Percentiles rank a stretch among this genome's conserved stretches.
phyloP scores from a whole-genome alignment of 2,888 invertebrate genomes.

The Philereme transversata region DNA sequence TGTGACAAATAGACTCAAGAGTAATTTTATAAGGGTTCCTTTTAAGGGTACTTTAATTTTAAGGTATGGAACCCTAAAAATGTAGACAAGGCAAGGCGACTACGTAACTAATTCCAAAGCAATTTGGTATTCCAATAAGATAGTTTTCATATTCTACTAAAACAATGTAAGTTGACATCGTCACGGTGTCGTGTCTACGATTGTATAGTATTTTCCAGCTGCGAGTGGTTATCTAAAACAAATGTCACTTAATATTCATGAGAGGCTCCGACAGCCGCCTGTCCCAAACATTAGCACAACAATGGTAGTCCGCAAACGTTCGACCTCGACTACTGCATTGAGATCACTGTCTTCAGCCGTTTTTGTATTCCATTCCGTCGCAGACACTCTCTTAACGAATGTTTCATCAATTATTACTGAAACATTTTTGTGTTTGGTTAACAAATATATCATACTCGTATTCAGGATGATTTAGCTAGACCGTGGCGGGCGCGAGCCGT shows the following conservation, averaged over 20 bases:
- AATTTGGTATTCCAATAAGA: conserved; percentile 7
- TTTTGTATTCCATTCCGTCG: conserved; percentile 51
- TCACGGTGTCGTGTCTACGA: conserved; percentile 49
- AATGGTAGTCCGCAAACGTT: conserved; percentile 62
- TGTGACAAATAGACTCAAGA: no score
- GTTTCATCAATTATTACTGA: conserved; percentile 34
- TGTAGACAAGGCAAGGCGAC: neutral
- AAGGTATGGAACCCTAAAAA: no score
- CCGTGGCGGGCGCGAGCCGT: no score
- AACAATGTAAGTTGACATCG: conserved; percentile 42
- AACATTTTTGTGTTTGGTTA: no score
- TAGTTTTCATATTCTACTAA: conserved; percentile 31
- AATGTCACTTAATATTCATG: conserved; percentile 79
- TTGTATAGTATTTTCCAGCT: conserved; percentile 60
- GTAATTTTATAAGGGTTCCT: no score
- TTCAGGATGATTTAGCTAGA: no score
- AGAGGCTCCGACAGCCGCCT: conserved; percentile 60
- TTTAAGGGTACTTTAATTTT: no score
- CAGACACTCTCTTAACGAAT: conserved; percentile 34
- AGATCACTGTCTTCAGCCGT: conserved; percentile 60
- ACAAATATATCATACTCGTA: no score
- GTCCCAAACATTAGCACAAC: conserved; percentile 72
- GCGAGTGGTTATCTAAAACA: conserved; percentile 63
- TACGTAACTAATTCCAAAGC: neutral
- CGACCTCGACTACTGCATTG: conserved; percentile 66